A percentile compares a stretch with the other conserved stretches of the same genome.
phyloP scores from a whole-genome alignment of 2,797 vertebrate genomes.

The Ceryle rudis region DNA sequence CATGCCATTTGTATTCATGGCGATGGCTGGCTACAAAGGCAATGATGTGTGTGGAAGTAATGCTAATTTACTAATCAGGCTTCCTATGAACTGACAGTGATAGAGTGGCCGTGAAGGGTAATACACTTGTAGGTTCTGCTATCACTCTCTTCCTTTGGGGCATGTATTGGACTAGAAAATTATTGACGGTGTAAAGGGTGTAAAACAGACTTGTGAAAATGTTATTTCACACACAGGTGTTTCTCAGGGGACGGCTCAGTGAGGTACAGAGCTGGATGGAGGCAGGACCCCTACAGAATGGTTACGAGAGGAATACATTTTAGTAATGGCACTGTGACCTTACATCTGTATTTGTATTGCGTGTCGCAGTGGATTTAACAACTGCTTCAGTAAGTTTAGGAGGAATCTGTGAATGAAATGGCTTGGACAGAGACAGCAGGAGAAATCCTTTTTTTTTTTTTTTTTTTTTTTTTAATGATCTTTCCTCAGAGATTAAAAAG shows the following conservation, averaged over 20 bases:
- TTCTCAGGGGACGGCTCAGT: neutral
- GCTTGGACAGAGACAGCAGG: neutral
- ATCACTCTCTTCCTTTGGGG: neutral
- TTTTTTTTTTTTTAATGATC: conserved; percentile 11
- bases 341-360: neutral
- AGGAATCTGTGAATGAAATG: conserved; percentile 22
- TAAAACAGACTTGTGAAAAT: neutral
- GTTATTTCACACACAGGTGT: neutral
- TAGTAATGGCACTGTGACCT: neutral
- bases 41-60: neutral
- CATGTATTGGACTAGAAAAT: neutral
- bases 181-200: neutral
- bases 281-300: neutral
- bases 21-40: neutral
- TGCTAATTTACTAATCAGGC: neutral
- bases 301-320: neutral
- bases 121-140: neutral
- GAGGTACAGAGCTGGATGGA: neutral
- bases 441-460: neutral
- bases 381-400: neutral
- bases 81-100: neutral
- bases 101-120: neutral
- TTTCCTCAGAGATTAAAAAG: neutral
- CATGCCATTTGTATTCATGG: neutral
- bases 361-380: conserved; percentile 8